Evolutionary conservation across 1,140 invertebrate genomes (phyloP).

Genomic region (Brachionus rotundiformis): DNA sequence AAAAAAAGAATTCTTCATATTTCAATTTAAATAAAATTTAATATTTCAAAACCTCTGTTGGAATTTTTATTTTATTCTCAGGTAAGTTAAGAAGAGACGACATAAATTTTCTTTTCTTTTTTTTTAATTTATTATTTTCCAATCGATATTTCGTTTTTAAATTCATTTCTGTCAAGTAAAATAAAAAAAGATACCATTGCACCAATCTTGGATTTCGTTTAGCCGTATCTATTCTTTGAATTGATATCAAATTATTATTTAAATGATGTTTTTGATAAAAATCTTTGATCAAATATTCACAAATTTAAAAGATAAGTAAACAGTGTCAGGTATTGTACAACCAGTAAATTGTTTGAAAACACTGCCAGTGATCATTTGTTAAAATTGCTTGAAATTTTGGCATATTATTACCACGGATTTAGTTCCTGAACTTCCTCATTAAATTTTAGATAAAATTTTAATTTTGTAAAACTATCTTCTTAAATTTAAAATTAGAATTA

Average conservation of each 20-base stretch:
- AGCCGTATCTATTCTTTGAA: neutral
- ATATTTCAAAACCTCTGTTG: slow-evolving; percentile 8
- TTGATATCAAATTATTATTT: too few species aligned
- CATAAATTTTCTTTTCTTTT: slow-evolving; percentile 1
- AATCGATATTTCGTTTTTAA: slow-evolving; percentile 8
- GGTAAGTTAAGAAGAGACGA: slow-evolving; percentile 12
- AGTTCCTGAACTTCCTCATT: too few species aligned
- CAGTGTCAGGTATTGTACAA: too few species aligned
- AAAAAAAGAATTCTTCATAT: neutral
- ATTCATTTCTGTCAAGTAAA: slow-evolving; percentile 16
- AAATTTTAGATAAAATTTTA: too few species aligned
- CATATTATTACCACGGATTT: too few species aligned
- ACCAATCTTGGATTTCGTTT: neutral
- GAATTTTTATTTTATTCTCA: slow-evolving; percentile 17
- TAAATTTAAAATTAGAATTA: too few species aligned
- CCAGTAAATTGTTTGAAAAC: too few species aligned
- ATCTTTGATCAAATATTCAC: neutral
- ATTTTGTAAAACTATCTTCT: too few species aligned
- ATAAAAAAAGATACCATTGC: neutral
- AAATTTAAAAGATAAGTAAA: neutral
- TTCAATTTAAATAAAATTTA: slow-evolving; percentile 32
- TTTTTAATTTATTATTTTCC: neutral
- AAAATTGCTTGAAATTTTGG: too few species aligned
- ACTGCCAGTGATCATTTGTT: too few species aligned
- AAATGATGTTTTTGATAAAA: too few species aligned